Base-by-base conservation (phyloP, 2,113 vertebrate genomes). In the Rhinichthys klamathensis region DNA sequence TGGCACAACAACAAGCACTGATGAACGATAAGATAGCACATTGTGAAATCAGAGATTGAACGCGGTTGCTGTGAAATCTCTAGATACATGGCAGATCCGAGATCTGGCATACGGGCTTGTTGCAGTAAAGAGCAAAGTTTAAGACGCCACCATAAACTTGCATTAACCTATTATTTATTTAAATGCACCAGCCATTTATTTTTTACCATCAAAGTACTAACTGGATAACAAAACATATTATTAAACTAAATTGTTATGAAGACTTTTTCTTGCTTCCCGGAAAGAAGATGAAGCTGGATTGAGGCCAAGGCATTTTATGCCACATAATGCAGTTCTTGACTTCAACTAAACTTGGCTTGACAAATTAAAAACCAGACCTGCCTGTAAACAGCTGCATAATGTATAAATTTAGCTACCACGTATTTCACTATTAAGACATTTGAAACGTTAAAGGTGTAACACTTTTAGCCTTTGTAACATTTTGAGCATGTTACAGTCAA, bases 1-100 rank as follows among this genome's bases (percentile, higher is more conserved):
- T 30, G 13, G 60, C 54, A 63, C 72, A 49, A 51, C 72, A 49
- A 51, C 49, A 46, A 80, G 23, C 15, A 30, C n/a, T 65, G 58
- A 80, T 61, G 38, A 27, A 27, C 25, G 25, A 80, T 80, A 65
- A 80, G 78, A 80, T 49, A 80, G 60, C 60, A 65, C 21, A 46
- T 65, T 65, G 78, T 46, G 78, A 80, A 65, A 80, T 18, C 38
- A 18, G 25, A 63, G 58, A 65, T 41, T 23, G 35, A 79, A 79
- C 54, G 15, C 13, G 23, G 23, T 8, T n/a, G 23, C 32, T 2
- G 32, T 25, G 35, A 38, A 79, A 61, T 78, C 35, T 70, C 4
- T 70, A 56, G 9, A 25, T 3, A 12, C 73, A 51, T 10, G 13
- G 73, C 25, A 76, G 46, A 76, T 58, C 54, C 60, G 51, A 69